These are phyloP conservation scores for Cyphomyrus discorhynchus DNA, from an alignment of 2,113 vertebrate species.

Conservation along the genomic window DNA sequence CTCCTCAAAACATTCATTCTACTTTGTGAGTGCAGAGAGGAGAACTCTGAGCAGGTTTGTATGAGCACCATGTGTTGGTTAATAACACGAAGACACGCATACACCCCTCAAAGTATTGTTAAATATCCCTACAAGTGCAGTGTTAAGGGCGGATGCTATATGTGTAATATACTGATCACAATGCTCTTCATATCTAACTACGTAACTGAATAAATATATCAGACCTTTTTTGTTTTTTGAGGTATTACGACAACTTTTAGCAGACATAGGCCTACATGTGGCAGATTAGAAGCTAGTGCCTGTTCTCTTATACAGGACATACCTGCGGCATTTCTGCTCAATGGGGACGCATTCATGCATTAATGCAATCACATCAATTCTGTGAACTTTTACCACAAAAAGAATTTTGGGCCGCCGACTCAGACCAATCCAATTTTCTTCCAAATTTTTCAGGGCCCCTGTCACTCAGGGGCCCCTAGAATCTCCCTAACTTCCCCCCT, in stretches of 20 bases:
- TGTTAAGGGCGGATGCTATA: slow-evolving; percentile 5
- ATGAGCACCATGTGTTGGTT: slow-evolving; percentile 17
- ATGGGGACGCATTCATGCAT: background rate
- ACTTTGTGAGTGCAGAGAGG: slow-evolving; percentile 7
- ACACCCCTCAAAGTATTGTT: slow-evolving; percentile 24
- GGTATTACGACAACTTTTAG: background rate
- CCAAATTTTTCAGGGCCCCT: background rate
- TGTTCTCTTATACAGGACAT: background rate
- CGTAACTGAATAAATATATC: background rate
- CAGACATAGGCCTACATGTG: background rate
- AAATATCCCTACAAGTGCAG: slow-evolving; percentile 13
- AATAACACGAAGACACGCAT: slow-evolving; percentile 18
- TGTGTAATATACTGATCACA: slow-evolving; percentile 12
- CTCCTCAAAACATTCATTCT: background rate
- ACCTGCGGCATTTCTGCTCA: background rate
- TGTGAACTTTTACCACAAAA: background rate
- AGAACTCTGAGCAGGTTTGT: slow-evolving; percentile 13
- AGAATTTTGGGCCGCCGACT: background rate
- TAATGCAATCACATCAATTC: background rate
- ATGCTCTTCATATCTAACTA: background rate
- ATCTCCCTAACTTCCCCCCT: background rate
- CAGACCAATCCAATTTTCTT: background rate
- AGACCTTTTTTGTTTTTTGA: background rate
- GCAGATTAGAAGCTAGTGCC: background rate
- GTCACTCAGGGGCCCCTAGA: background rate